Evolutionary conservation across 2,797 vertebrate genomes (phyloP), one percentile per base, ranked within the genome.

Genomic region (Spondyliosoma cantharus): DNA sequence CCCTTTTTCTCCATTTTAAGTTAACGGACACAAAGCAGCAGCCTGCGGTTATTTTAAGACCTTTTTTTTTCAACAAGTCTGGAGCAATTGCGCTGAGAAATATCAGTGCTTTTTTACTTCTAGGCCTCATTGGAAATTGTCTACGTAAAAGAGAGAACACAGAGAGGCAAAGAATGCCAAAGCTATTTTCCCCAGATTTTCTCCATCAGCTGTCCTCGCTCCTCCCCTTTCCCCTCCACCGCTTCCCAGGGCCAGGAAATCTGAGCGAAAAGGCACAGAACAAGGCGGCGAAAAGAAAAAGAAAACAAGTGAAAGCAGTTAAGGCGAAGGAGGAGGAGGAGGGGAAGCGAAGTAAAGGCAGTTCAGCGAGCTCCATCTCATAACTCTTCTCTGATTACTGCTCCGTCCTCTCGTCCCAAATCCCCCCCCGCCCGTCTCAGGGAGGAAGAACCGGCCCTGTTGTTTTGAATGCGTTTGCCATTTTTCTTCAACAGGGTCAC

Each of bases 301-400:
- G 76, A 88, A 90, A 90, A 90, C 89, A 89, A 92, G 86, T 84
- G 73, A 85, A 89, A 86, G 78, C 78, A 81, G 80, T 87, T 89
- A 76, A 81, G 37, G 76, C 4, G 1, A 64, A 84, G 77, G 58
- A 81, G 58, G 59, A 63, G 68, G 20, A 65, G 76, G 80, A 71
- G 70, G 83, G 66, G 60, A 60, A 49, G 49, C 24, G 17, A 50
- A 24, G 76, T 12, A 17, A 65, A 73, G 62, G 69, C 83, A 66
- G 84, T 52, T 66, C 76, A 83, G 70, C 3, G 58, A 63, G 78
- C 78, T 87, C 60, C 87, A 66, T 92, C 87, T 82, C 88, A 74
- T 88, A 90, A 90, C 84, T 91, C 89, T 80, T 85, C 77, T 78
- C 84, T 80, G 86, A 90, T 91, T 86, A 85, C 81, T 8, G 62